Conservation (phyloP, 2,113 vertebrate genomes). For the Lasiurus cinereus region DNA sequence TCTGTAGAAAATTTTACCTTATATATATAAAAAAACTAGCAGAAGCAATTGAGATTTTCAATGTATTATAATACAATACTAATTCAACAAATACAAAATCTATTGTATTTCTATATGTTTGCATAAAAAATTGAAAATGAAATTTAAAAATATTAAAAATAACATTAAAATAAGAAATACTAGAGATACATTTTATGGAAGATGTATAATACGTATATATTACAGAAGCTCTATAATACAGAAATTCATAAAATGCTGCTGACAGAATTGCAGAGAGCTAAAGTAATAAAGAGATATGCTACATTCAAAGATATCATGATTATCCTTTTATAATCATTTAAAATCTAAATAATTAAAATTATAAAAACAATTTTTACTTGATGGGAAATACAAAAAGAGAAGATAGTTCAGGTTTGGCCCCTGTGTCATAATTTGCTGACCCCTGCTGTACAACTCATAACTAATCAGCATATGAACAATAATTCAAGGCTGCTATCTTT, state of each 20-base stretch:
- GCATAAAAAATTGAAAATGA: background rate
- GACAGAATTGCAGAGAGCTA: background rate
- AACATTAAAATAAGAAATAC: background rate
- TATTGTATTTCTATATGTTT: background rate
- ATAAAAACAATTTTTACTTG: background rate
- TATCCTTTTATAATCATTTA: constrained; percentile 26
- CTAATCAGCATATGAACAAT: background rate
- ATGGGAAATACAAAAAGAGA: background rate
- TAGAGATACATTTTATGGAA: constrained; percentile 14
- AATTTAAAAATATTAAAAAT: background rate
- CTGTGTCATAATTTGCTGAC: background rate
- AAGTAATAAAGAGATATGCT: background rate
- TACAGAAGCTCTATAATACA: background rate
- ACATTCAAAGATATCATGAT: background rate
- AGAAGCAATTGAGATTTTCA: background rate
- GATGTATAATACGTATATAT: background rate
- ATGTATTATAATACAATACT: background rate
- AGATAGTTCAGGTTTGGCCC: background rate
- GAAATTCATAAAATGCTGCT: background rate
- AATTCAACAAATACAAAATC: background rate
- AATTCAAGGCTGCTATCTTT: background rate
- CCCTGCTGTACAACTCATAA: background rate
- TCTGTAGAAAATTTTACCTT: constrained; percentile 2
- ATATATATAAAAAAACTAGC: background rate
- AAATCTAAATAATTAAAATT: background rate